Percentiles rank a stretch among this genome's conserved stretches.
Evolutionary conservation across 2,113 vertebrate species (phyloP).

Genomic region (Lophura nycthemera): DNA sequence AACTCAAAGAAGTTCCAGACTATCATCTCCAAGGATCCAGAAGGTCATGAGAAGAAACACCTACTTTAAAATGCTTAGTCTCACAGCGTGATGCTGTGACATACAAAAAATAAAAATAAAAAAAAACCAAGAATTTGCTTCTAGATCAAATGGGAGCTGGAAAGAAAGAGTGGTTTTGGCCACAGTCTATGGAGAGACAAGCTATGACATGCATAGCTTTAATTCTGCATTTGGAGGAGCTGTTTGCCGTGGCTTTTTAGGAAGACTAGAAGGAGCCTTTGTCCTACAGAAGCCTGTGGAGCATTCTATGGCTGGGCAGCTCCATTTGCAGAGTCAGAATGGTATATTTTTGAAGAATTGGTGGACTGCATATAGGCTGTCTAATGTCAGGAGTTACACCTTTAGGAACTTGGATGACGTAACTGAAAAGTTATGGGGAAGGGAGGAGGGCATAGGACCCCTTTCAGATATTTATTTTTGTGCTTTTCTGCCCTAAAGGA

Average conservation of each 20-base stretch:
- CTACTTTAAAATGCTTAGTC: slow-evolving; percentile 23
- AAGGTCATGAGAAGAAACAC: neutral
- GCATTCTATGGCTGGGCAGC: neutral
- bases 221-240: neutral
- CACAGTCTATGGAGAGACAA: neutral
- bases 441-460: neutral
- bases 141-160: neutral
- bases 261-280: neutral
- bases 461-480: neutral
- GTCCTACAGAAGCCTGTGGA: neutral
- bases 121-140: neutral
- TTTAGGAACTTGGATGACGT: neutral
- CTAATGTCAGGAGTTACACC: neutral
- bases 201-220: neutral
- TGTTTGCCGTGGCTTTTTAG: neutral
- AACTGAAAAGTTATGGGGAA: neutral
- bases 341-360: neutral
- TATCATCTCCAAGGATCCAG: slow-evolving; percentile 32
- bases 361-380: neutral
- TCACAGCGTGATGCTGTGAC: neutral
- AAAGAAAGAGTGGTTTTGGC: neutral
- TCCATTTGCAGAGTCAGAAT: neutral
- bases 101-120: neutral
- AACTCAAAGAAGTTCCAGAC: neutral
- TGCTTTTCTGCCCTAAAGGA: neutral